These are phyloP conservation scores for Sebastolobus altivelis DNA, from an alignment of 2,797 vertebrate species.

Conservation along the genomic window DNA sequence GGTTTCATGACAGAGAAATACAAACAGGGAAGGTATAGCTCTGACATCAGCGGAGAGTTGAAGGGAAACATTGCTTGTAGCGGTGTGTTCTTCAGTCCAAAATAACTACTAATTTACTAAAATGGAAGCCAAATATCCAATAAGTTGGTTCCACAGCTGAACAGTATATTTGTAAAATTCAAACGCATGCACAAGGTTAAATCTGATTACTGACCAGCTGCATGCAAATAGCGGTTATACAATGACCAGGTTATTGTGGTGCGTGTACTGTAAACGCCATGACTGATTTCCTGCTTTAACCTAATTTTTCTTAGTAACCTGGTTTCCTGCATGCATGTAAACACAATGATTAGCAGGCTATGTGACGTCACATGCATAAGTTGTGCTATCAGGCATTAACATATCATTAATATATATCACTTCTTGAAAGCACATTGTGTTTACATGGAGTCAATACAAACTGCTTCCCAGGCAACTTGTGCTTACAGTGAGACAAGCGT, in stretches of 20 bases:
- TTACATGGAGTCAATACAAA: not conserved
- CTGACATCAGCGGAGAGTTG: not conserved
- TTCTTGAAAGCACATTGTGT: not conserved
- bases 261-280: constrained; percentile 9
- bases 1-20: not conserved
- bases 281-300: constrained; percentile 20
- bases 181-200: not conserved
- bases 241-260: not conserved
- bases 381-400: constrained; percentile 1
- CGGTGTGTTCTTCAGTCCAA: not conserved
- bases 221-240: not conserved
- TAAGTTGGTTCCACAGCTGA: not conserved
- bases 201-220: constrained; percentile 2
- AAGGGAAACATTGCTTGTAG: not conserved
- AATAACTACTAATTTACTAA: not conserved
- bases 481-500: not conserved
- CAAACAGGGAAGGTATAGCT: not conserved
- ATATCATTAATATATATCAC: not conserved
- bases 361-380: constrained; percentile 9
- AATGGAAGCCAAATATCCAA: not conserved
- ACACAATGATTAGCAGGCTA: constrained; percentile 14
- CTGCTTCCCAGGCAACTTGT: not conserved
- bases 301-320: constrained; percentile 8
- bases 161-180: not conserved
- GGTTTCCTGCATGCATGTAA: constrained; percentile 16